Evolutionary conservation across 2,113 vertebrate species (phyloP), one percentile per base, ranked within the genome.

Genomic region (Leucosticte australis): DNA sequence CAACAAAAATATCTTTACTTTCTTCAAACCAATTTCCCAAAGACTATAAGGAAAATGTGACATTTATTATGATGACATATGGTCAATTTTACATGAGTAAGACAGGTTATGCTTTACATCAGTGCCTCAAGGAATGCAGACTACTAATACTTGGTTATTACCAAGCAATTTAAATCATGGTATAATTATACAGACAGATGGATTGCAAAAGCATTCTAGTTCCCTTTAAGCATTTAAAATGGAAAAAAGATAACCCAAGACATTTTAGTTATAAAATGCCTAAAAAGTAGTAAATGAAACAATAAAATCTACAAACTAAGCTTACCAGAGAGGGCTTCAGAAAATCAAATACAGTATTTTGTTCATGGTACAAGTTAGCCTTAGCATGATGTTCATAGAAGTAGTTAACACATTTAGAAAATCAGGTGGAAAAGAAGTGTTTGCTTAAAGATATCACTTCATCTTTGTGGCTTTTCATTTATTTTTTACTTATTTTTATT

Each of bases 161-260:
- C 31, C 33, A 95, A 88, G 84, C 64, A 91, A 95, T 95, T 94
- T 94, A 94, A 88, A 91, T 95, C 64, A 95, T 49, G 30, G 70
- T 75, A 47, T 90, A 96, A 96, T 94, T 94, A 94, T 16, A 90
- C 57, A 93, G 59, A 87, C 71, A 94, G 67, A 92, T 89, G 76
- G 67, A 95, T 56, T 68, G n/a, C 30, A 89, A 95, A 95, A 55
- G 4, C 28, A 49, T 73, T 91, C 62, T 20, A 83, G 39, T 63
- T 81, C 79, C 33, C 91, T 90, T 92, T 87, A 77, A 59, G 33
- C 69, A 89, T 70, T 89, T 87, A 71, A 84, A 92, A 33, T 76
- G 30, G 57, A 93, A 46, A 44, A 87, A 77, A 70, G 41, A 83
- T 76, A 96, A 84, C 9, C 22, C 2, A 2, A 56, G 52, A 93